Evolutionary conservation across 2,113 vertebrate species (phyloP), one percentile per base, ranked within the genome.

Genomic region (Apodemus speciosus): DNA sequence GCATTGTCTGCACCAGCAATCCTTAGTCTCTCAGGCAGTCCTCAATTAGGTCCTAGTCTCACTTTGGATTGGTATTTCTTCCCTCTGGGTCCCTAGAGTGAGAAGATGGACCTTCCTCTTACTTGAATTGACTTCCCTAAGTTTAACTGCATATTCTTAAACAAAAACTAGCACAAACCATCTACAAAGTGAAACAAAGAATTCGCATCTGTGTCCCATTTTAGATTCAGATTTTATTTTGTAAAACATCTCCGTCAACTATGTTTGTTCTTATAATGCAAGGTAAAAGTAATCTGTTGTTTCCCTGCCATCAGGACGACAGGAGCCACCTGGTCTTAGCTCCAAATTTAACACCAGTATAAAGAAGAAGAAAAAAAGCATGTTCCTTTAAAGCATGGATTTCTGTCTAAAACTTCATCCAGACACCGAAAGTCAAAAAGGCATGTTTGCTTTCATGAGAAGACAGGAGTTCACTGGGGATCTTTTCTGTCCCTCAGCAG

Each of bases 401-500:
- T 94, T 88, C 60, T 76, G 25, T 90, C 43, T 56, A 91, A 90
- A 95, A 89, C 53, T 76, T 93, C 60, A 77, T 71, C 72, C 35
- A 40, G 35, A 96, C 89, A 81, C 58, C 43, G 79, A 94, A 71
- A 68, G 46, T 91, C 92, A 79, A 92, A 95, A 91, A 89, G 92
- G 89, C 86, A 89, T 80, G 80, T 77, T 93, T 92, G 16, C 90
- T 95, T 95, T 94, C 90, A 91, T 96, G 75, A 91, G 51, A 93
- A 96, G 92, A 96, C 75, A 95, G 75, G 69, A 72, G 51, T 89
- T 94, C 94, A 87, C 93, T 73, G 66, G 91, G 93, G 79, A 94
- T 73, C 89, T 95, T 93, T 95, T 93, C 93, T 97, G 94, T 93
- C 94, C 95, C 95, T 92, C 92, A 58, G 89, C 92, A 58, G 90